phyloP scores from a whole-genome alignment of 1,140 invertebrate species.

The Callitettix versicolor region DNA sequence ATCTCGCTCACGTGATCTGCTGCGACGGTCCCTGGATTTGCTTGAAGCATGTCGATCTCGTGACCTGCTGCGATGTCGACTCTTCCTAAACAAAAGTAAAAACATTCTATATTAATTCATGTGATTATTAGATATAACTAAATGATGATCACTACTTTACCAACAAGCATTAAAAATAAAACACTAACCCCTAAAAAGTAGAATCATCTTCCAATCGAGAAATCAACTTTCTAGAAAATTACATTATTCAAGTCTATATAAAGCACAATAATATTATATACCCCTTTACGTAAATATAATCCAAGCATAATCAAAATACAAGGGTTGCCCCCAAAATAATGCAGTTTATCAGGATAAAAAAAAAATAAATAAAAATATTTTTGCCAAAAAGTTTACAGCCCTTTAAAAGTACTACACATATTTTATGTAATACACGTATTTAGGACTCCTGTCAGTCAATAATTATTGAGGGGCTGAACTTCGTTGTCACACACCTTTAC shows the following conservation, averaged over 20 bases:
- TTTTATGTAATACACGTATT: neutral
- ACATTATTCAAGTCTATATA: neutral
- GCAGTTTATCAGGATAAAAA: neutral
- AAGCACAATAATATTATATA: neutral
- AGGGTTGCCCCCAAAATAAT: neutral
- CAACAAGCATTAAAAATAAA: neutral
- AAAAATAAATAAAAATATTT: neutral
- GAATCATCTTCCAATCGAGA: neutral
- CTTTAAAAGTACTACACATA: neutral
- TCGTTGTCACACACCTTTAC: neutral
- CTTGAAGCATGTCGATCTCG: constrained; percentile 33
- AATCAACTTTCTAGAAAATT: neutral
- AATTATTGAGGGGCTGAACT: neutral
- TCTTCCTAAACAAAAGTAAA: neutral
- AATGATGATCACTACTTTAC: neutral
- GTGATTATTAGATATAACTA: neutral
- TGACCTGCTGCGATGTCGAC: constrained; percentile 14
- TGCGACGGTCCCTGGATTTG: constrained; percentile 28
- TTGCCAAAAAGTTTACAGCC: neutral
- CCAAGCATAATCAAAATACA: neutral
- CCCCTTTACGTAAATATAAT: neutral
- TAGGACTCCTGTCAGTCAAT: neutral
- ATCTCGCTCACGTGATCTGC: constrained; percentile 36
- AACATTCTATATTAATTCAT: neutral
- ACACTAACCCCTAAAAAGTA: neutral